Evolutionary conservation across 2,797 vertebrate genomes (phyloP).

Genomic region (Sebastes jordani): DNA sequence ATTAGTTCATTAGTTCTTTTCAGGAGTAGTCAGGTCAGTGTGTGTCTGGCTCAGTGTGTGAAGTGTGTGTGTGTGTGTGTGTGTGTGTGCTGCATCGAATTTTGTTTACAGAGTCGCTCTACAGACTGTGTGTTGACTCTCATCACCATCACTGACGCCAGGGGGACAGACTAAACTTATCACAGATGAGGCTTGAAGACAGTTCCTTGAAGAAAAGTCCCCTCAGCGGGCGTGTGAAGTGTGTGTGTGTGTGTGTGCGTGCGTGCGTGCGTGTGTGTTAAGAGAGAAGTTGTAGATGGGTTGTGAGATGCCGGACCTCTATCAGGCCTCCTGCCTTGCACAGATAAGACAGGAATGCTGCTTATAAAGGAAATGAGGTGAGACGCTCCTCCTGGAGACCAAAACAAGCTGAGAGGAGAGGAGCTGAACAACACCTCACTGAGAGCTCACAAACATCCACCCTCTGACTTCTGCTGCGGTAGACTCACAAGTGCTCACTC

Average conservation of each 20-base stretch:
- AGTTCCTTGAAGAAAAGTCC: constrained; percentile 24
- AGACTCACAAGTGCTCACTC: not conserved
- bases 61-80: not conserved
- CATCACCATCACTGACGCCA: constrained; percentile 32
- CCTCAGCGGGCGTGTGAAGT: not conserved
- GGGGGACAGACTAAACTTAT: constrained; percentile 41
- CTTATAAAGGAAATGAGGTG: constrained; percentile 27
- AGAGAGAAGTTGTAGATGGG: constrained; percentile 7
- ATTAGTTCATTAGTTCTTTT: not conserved
- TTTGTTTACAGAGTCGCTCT: not conserved
- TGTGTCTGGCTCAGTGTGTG: not conserved
- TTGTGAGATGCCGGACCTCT: constrained; percentile 40
- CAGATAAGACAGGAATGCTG: constrained; percentile 73
- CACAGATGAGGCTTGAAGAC: constrained; percentile 37
- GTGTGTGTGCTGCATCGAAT: not conserved
- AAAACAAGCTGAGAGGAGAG: constrained; percentile 27
- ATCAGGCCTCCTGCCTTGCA: constrained; percentile 35
- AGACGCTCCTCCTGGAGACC: constrained; percentile 17
- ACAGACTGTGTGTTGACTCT: constrained; percentile 17
- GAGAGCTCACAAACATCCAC: not conserved
- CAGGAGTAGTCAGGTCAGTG: not conserved
- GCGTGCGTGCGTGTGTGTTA: not conserved
- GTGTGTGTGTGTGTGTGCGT: not conserved
- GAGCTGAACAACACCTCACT: not conserved
- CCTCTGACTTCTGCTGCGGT: not conserved